Evolutionary conservation across 1,140 invertebrate species (phyloP).

Genomic region (Heliconius congener): DNA sequence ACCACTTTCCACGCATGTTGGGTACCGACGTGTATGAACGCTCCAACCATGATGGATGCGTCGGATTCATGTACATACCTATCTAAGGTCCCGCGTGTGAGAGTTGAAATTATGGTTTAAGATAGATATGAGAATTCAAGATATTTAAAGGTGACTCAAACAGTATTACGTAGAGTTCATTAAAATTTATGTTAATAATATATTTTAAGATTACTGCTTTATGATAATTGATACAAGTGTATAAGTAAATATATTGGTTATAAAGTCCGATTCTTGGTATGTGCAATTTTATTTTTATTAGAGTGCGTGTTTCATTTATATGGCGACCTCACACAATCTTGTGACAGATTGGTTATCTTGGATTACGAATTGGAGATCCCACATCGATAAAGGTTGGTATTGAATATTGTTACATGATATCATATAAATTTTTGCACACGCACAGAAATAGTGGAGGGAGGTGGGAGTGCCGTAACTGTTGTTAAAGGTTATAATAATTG

Average conservation of each 20-base stretch:
- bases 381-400: conserved; percentile 36
- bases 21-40: conserved; percentile 60
- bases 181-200: background rate
- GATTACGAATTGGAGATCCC: conserved; percentile 38
- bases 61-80: conserved; percentile 50
- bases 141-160: conserved; percentile 2
- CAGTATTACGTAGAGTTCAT: background rate
- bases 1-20: conserved; percentile 71
- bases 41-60: conserved; percentile 75
- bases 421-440: conserved; percentile 44
- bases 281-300: conserved; percentile 1
- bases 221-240: background rate
- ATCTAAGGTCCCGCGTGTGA: conserved; percentile 40
- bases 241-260: background rate
- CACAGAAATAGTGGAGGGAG: conserved; percentile 36
- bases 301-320: conserved; percentile 25
- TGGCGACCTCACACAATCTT: conserved; percentile 37
- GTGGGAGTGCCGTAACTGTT: conserved; percentile 18
- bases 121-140: background rate
- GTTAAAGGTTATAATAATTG: conserved; percentile 63
- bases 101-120: conserved; percentile 14
- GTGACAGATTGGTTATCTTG: conserved; percentile 43
- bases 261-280: background rate
- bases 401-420: conserved; percentile 40
- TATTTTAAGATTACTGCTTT: background rate